These are phyloP conservation scores for Trachemys scripta DNA, from an alignment of 2,113 vertebrate species.

Conservation along the genomic window DNA sequence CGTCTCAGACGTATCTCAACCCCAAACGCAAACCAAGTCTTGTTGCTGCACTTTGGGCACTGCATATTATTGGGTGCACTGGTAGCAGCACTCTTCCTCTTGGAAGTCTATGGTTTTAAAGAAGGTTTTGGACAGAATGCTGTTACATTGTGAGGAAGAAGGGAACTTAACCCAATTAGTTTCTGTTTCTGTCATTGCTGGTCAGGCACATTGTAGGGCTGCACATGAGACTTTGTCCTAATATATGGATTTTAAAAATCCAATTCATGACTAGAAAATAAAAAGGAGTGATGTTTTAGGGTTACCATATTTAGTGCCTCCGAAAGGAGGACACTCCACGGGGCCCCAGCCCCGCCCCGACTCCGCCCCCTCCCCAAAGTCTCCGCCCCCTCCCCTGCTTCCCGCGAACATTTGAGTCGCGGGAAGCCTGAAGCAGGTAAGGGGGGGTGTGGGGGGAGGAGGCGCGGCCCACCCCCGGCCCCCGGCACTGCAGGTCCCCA, in stretches of 20 bases:
- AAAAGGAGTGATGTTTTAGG: not conserved
- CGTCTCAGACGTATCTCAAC: not conserved
- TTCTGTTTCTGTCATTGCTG: not conserved
- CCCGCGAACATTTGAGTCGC: too few relatives aligned
- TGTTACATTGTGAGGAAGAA: not conserved
- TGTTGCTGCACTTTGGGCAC: not conserved
- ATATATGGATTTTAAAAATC: not conserved
- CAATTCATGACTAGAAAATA: not conserved
- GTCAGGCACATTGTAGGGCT: not conserved
- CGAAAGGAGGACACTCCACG: too few relatives aligned
- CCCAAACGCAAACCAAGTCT: not conserved
- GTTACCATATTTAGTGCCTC: too few relatives aligned
- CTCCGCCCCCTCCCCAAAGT: too few relatives aligned
- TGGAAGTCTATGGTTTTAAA: not conserved
- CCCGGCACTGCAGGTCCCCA: too few relatives aligned
- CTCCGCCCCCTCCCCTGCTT: too few relatives aligned
- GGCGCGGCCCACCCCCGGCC: too few relatives aligned
- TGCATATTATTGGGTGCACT: not conserved
- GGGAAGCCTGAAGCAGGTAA: too few relatives aligned
- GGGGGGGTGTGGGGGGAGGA: too few relatives aligned
- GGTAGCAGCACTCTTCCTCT: not conserved
- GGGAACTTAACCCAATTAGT: not conserved
- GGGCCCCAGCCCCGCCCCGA: too few relatives aligned
- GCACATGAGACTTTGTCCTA: not conserved
- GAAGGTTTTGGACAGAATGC: not conserved